These are phyloP conservation scores for Morpho helenor DNA, from an alignment of 2,888 invertebrate species.

Conservation along the genomic window DNA sequence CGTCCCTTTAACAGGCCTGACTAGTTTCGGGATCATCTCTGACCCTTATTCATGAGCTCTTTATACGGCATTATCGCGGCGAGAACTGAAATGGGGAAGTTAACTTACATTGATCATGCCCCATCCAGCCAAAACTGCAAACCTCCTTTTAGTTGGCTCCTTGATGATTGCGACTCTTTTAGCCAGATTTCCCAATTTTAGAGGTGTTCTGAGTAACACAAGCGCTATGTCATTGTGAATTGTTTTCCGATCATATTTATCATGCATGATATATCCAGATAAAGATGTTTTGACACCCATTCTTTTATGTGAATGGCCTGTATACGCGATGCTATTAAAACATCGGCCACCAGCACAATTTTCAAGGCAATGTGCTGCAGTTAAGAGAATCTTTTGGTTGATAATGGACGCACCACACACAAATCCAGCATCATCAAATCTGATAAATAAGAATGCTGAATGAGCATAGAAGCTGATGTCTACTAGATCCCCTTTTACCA, in stretches of 20 bases:
- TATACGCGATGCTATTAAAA: neutral
- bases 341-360: constrained; percentile 10
- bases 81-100: too few species aligned
- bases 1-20: too few species aligned
- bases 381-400: constrained; percentile 34
- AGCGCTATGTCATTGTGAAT: constrained; percentile 4
- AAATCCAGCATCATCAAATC: constrained; percentile 1
- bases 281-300: neutral
- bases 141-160: neutral
- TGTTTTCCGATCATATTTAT: neutral
- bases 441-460: constrained; percentile 28
- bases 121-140: neutral
- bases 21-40: too few species aligned
- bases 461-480: neutral
- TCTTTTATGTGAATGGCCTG: neutral
- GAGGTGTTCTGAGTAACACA: neutral
- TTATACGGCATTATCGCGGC: too few species aligned
- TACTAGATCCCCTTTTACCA: neutral
- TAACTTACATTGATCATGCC: neutral
- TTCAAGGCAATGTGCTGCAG: constrained; percentile 39
- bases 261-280: neutral
- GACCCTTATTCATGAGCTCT: too few species aligned
- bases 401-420: constrained; percentile 39
- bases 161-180: neutral
- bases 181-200: neutral